Conservation (phyloP, 2,113 vertebrate species). For the Ailuropoda melanoleuca region DNA sequence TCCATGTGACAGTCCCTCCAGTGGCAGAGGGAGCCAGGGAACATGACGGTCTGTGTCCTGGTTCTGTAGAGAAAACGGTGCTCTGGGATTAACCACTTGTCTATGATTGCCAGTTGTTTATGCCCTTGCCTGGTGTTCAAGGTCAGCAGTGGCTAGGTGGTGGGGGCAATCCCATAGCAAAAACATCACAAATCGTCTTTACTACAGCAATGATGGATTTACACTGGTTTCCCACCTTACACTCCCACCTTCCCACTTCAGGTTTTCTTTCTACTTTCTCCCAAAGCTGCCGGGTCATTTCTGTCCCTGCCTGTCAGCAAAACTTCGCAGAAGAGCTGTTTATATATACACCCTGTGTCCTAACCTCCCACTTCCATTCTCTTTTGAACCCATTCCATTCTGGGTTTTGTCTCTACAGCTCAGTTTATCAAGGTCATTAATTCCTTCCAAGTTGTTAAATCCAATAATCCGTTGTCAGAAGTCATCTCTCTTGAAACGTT, state of each 20-base stretch:
- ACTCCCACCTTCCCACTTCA: not conserved
- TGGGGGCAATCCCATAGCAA: not conserved
- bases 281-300: not conserved
- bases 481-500: not conserved
- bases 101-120: not conserved
- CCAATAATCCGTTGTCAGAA: not conserved
- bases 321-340: not conserved
- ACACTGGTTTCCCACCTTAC: not conserved
- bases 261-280: not conserved
- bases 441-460: not conserved
- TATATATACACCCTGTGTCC: too few relatives aligned
- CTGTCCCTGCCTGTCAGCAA: not conserved
- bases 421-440: not conserved
- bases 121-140: not conserved
- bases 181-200: not conserved
- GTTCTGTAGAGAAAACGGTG: not conserved
- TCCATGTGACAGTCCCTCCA: fast-evolving
- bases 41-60: not conserved
- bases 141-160: too few relatives aligned
- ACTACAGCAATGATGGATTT: too few relatives aligned
- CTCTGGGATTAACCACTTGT: not conserved
- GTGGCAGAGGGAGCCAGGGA: too few relatives aligned
- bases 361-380: not conserved
- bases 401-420: not conserved
- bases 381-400: not conserved